phyloP scores from a whole-genome alignment of 2,797 vertebrate genomes.

The Anguilla megastoma region DNA sequence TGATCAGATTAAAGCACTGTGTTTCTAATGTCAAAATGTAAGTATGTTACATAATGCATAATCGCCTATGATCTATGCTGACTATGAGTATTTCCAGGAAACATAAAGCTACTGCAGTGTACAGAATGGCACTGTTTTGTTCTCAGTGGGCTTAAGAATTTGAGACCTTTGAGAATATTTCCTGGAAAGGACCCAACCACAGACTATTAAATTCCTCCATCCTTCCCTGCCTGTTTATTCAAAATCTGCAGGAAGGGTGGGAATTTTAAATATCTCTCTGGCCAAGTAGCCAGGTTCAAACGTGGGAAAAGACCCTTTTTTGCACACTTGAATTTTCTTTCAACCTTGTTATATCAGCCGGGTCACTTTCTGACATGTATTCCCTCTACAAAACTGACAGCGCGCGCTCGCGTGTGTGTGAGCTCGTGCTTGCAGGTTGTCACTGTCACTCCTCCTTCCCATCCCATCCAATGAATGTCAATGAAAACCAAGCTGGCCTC shows the following conservation, averaged over 20 bases:
- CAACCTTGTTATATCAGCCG: background rate
- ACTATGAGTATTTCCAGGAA: background rate
- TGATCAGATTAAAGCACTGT: constrained; percentile 6
- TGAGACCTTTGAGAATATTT: background rate
- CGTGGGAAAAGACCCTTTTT: background rate
- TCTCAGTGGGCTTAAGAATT: background rate
- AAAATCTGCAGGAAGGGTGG: background rate
- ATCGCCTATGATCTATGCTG: constrained; percentile 17
- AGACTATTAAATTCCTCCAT: background rate
- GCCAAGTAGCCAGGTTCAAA: background rate
- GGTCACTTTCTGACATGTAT: background rate
- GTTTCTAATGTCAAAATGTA: constrained; percentile 14
- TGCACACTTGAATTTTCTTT: background rate
- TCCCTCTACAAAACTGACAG: constrained; percentile 38
- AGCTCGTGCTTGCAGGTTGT: constrained; percentile 25
- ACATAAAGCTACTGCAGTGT: background rate
- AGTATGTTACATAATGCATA: constrained; percentile 27
- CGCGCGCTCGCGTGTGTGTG: constrained; percentile 26
- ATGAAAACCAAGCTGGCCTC: constrained; percentile 48
- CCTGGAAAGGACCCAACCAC: background rate
- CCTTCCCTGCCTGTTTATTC: background rate
- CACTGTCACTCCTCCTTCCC: constrained; percentile 45
- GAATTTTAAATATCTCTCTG: background rate
- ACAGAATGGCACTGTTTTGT: background rate
- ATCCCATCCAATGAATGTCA: constrained; percentile 57